Evolutionary conservation across 2,113 vertebrate genomes (phyloP).

Genomic region (Strix uralensis): DNA sequence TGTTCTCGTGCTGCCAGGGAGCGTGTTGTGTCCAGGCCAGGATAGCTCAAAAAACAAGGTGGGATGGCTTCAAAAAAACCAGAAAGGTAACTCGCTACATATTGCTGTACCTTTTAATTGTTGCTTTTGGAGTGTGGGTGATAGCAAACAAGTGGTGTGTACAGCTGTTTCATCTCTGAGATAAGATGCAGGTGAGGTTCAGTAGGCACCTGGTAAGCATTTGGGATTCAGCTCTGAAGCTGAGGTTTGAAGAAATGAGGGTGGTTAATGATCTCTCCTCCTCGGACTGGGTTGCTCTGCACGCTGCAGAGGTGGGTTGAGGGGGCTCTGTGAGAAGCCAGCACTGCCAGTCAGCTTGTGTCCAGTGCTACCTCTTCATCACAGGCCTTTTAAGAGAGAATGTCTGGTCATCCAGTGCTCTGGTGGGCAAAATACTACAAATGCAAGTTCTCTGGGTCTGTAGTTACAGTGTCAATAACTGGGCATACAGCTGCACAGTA

Average conservation of each 20-base stretch:
- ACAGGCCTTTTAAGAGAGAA: neutral
- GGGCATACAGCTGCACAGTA: neutral
- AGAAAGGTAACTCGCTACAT: neutral
- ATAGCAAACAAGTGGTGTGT: neutral
- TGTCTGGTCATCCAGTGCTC: accelerated
- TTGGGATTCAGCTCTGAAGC: neutral
- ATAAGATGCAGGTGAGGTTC: neutral
- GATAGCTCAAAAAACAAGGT: neutral
- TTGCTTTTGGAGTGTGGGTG: neutral
- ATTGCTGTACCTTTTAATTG: neutral
- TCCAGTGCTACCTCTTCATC: neutral
- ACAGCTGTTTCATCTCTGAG: neutral
- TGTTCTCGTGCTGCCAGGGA: neutral
- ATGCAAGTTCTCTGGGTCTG: neutral
- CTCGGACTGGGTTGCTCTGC: neutral
- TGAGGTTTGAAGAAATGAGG: neutral
- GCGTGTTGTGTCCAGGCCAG: neutral
- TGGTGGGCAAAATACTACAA: neutral
- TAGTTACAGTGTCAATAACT: neutral
- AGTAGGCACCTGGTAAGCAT: neutral
- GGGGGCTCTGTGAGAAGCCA: neutral
- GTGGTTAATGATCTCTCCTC: neutral
- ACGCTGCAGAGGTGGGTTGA: neutral
- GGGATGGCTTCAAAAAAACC: neutral
- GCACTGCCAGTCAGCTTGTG: neutral